Base-by-base conservation (phyloP, 2,113 vertebrate species). In the Phrynocephalus versicolor region DNA sequence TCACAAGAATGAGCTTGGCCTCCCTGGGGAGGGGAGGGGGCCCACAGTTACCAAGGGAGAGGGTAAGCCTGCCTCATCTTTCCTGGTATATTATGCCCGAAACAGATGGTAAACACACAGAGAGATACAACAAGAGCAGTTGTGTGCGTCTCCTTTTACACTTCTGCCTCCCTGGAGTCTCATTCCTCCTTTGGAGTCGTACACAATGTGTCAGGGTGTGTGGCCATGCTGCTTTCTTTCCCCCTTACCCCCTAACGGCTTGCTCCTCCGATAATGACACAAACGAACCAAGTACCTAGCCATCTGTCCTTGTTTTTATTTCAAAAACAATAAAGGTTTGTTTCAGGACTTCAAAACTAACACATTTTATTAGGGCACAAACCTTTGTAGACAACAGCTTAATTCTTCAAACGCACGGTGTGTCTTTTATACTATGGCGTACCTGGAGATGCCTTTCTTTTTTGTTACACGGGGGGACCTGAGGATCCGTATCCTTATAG, bases 271-370 rank as follows among this genome's bases (percentile, higher is more conserved):
- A 19, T 65, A 75, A 75, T 64, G 82, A 25, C 69, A 75, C 37
- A 33, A 74, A 37, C 27, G 70, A 83, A 64, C 72, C 23, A 57
- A 33, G 27, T 57, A 41, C 35, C 30, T 65, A 75, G 19, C 82
- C 71, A 75, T 75, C 71, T 83, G 82, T 41, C 71, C 64, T 74
- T 83, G 45, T 82, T 81, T 72, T 82, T 45, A 39, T 39, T 41
- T 58, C 6, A 51, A 51, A 51, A 51, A 51, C 45, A 51, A 51
- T 51, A 51, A 51, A 5, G n/a, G 10, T 10, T 51, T 51, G 5
- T 51, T 51, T 5, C 45, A 51, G 30, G 58, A 35, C n/a, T 83
- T 18, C 69, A 75, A 75, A 25, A 58, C 4, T 73, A 51, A 69
- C 27, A 67, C 33, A 33, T 3, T 62, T 65, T 64, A 30, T 33